Conservation (phyloP, 2,113 vertebrate species). For the Callaeas wilsoni region DNA sequence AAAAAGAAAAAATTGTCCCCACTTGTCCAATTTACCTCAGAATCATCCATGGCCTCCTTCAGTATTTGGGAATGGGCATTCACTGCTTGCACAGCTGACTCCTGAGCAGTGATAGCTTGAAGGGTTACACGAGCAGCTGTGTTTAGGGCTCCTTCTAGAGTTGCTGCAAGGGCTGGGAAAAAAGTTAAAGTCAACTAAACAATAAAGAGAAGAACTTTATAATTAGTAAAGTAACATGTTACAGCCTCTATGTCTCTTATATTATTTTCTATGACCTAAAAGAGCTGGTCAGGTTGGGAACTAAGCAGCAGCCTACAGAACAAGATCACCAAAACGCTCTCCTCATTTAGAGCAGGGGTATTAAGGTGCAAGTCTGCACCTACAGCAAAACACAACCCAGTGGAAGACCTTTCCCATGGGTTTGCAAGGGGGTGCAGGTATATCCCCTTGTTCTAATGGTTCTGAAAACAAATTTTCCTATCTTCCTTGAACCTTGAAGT, state of each 20-base stretch:
- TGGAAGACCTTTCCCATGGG: neutral
- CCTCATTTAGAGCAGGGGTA: neutral
- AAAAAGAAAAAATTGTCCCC: neutral
- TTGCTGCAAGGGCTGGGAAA: constrained; percentile 76
- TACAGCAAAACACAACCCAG: neutral
- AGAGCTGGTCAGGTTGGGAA: neutral
- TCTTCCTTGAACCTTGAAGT: neutral
- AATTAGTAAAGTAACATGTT: neutral
- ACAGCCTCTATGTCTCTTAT: neutral
- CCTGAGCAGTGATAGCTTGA: constrained; percentile 87
- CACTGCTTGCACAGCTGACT: constrained; percentile 86
- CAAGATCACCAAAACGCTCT: neutral
- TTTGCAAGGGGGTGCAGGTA: neutral
- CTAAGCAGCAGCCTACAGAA: neutral
- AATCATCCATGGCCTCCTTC: constrained; percentile 89
- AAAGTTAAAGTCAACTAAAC: neutral
- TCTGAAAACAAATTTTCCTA: neutral
- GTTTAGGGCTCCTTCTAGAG: constrained; percentile 81
- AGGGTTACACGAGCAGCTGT: constrained; percentile 79
- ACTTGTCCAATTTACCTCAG: constrained; percentile 74
- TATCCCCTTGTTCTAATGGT: neutral
- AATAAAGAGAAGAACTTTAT: neutral
- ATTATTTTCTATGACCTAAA: neutral
- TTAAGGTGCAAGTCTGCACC: neutral
- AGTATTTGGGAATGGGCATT: constrained; percentile 78